Conservation (phyloP, 2,113 vertebrate genomes). For the Anoplopoma fimbria region DNA sequence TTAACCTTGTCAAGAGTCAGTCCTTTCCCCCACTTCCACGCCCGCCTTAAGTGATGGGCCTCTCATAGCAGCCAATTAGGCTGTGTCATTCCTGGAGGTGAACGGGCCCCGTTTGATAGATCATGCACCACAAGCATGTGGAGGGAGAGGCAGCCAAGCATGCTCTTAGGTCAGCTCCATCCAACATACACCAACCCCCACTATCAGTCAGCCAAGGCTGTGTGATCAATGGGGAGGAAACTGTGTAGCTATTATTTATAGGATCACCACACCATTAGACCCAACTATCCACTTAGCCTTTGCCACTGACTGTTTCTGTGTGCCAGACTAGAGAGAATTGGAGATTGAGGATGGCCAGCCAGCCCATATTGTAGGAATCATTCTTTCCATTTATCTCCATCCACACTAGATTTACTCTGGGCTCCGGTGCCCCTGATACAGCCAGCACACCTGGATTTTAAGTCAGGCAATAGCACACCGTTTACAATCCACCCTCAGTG, state of each 20-base stretch:
- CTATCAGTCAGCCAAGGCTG: slow-evolving; percentile 57
- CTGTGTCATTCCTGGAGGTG: slow-evolving; percentile 73
- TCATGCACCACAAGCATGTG: slow-evolving; percentile 71
- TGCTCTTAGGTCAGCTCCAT: slow-evolving; percentile 71
- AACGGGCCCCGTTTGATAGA: slow-evolving; percentile 73
- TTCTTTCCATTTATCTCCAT: slow-evolving; percentile 71
- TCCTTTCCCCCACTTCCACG: slow-evolving; percentile 45
- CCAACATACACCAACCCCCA: slow-evolving; percentile 55
- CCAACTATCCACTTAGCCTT: slow-evolving; percentile 80
- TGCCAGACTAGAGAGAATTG: slow-evolving; percentile 71
- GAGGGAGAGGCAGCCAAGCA: slow-evolving; percentile 71
- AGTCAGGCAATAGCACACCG: slow-evolving; percentile 7
- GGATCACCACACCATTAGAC: slow-evolving; percentile 78
- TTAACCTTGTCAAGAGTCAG: slow-evolving; percentile 80
- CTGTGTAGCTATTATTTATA: slow-evolving; percentile 82
- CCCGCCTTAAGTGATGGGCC: slow-evolving; percentile 71
- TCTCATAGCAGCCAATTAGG: slow-evolving; percentile 83
- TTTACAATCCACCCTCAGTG: slow-evolving; percentile 11
- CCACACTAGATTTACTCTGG: slow-evolving; percentile 45
- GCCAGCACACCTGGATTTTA: slow-evolving; percentile 9
- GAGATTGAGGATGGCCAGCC: slow-evolving; percentile 63
- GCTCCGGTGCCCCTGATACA: slow-evolving; percentile 12
- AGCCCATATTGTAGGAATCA: slow-evolving; percentile 61
- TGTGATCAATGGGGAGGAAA: slow-evolving; percentile 83
- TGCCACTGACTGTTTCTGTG: slow-evolving; percentile 77